Evolutionary conservation across 2,113 vertebrate species (phyloP), one percentile per base, ranked within the genome.

Genomic region (Hippolais icterina): DNA sequence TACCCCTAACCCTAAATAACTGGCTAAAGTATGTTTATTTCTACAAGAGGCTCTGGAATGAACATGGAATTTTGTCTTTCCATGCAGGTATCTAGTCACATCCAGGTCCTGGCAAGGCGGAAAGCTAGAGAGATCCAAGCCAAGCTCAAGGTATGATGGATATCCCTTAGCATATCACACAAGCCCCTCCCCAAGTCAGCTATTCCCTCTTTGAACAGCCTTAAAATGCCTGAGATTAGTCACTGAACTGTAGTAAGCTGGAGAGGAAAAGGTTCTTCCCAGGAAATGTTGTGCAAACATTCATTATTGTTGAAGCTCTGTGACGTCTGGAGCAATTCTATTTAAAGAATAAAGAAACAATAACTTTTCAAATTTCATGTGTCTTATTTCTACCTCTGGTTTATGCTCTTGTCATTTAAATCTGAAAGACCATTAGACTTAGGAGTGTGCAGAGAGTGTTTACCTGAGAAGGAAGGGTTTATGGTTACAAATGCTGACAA

Each of bases 81-180:
- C 35, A 75, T 80, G 18, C 95, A 99, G 99, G 99, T 99, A 47
- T 99, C 99, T 68, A 99, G 99, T 97, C 99, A 99, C 96, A 99
- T 99, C 95, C 99, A 99, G 97, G 99, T 99, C 92, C 97, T 99
- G 77, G 99, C 99, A 42, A 98, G 99, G 60, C 98, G 99, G 78
- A 99, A 99, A 97, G 99, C 99, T 95, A 98, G 99, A 52, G 99
- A 99, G 97, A 99, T 99, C 97, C 99, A 99, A 98, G 99, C 99
- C 97, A 99, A 99, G 97, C 98, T 99, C 87, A 99, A 99, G 99
- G 99, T 99, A 98, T 95, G 98, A 76, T 63, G 25, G 5, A 11
- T 88, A 64, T 60, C 44, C 64, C 42, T 71, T 81, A 70, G 27
- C 8, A 23, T 65, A 72, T 33, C 23, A 37, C 5, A 10, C 16